Evolutionary conservation across 2,888 invertebrate genomes (phyloP), one percentile per base, ranked within the genome.

Genomic region (Microplitis manilae): DNA sequence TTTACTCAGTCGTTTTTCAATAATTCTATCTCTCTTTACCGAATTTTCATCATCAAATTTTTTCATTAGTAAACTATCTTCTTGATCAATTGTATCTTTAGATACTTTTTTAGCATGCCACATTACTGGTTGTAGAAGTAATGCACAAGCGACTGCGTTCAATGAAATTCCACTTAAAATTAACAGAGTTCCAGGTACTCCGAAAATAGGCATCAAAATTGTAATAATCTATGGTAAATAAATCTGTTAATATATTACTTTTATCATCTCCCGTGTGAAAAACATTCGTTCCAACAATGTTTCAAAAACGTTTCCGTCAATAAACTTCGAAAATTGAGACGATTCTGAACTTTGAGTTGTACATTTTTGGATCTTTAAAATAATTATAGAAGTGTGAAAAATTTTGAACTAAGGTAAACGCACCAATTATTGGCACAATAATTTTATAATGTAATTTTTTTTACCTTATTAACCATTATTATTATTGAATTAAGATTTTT

Each of bases 101-200:
- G n/a, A 20, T 8, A 15, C 20, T 83, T 90, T 91, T 85, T 92
- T 92, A 4, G 92, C 90, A 86, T 95, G 95, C 94, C 94, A 94
- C 87, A 93, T 93, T 0, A 95, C 94, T 2, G 95, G 95, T 85
- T 95, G 95, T 65, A 95, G 90, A 73, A 95, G 88, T 77, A 94
- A 90, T 2, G 94, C 92, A 81, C 93, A 94, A 39, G 93, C 93
- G 71, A 95, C 89, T 0, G 94, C 92, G 85, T 95, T 94, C 74
- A 94, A 90, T 1, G 94, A 92, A 77, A 95, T 91, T 4, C 93
- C 95, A 17, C 93, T 92, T 82, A 94, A 92, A 40, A 95, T 91
- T 15, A 95, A 88, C 70, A 94, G 91, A 0, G 95, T 92, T 30
- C 95, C 94, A 75, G 92, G 91, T 81, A 94, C 93, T 0, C 93